Percentiles rank a stretch among this genome's conserved stretches.
Evolutionary conservation across 2,113 vertebrate genomes (phyloP).

Genomic region (Ceuthmochares aereus): DNA sequence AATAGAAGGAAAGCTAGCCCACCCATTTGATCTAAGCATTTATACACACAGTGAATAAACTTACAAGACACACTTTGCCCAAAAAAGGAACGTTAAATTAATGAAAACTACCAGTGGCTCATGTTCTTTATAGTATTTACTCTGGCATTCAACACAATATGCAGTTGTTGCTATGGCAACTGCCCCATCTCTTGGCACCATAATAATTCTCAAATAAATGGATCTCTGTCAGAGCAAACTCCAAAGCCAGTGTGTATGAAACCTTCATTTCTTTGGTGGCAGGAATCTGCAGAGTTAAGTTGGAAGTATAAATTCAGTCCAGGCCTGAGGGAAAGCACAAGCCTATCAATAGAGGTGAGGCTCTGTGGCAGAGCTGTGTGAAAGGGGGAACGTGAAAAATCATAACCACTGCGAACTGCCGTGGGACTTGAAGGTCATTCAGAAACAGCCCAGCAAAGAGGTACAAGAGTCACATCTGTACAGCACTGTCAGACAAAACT

Average conservation of each 20-base stretch:
- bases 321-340: background rate
- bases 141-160: conserved; percentile 53
- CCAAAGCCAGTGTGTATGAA: conserved; percentile 2
- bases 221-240: conserved; percentile 30
- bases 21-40: conserved; percentile 34
- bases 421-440: background rate
- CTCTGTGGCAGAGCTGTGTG: background rate
- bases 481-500: background rate
- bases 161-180: conserved; percentile 41
- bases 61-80: background rate
- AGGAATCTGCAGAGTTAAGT: background rate
- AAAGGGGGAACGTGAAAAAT: background rate
- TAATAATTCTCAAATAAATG: conserved; percentile 45
- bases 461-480: background rate
- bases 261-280: conserved; percentile 8
- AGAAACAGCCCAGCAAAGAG: background rate
- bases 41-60: conserved; percentile 29
- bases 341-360: background rate
- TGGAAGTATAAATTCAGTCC: background rate
- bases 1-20: conserved; percentile 30
- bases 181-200: conserved; percentile 36
- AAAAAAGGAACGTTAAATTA: conserved; percentile 8
- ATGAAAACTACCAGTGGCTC: conserved; percentile 23
- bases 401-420: background rate
- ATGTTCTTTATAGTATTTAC: conserved; percentile 46